These are phyloP conservation scores for Anarhynchus alexandrinus DNA, from an alignment of 2,113 vertebrate genomes.

Conservation along the genomic window DNA sequence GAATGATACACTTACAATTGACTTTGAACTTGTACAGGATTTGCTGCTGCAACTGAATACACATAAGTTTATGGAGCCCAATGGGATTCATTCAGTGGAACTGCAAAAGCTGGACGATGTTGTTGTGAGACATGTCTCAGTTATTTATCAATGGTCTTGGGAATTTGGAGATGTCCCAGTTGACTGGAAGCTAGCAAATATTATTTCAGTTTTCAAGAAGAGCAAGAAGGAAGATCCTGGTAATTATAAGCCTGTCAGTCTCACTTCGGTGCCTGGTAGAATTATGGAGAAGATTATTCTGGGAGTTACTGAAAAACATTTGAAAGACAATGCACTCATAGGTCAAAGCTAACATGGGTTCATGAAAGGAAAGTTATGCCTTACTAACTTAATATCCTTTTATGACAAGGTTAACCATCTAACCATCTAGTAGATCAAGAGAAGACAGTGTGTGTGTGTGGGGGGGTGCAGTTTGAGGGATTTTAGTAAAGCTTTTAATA, in stretches of 20 bases:
- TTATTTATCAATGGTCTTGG: not conserved
- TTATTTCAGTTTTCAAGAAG: not conserved
- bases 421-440: not conserved
- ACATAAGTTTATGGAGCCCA: not conserved
- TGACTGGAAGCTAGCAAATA: not conserved
- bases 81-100: not conserved
- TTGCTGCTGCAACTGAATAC: not conserved
- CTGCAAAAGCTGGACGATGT: not conserved
- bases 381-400: not conserved
- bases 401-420: not conserved
- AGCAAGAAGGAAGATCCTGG: not conserved
- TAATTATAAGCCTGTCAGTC: not conserved
- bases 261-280: not conserved
- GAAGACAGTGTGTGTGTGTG: accelerated
- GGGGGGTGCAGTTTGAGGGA: not conserved
- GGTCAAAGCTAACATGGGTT: not conserved
- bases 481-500: not conserved
- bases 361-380: not conserved
- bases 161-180: not conserved
- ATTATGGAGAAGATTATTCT: not conserved
- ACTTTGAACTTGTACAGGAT: not conserved
- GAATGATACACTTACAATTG: not conserved
- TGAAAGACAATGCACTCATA: not conserved
- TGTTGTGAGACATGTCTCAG: not conserved
- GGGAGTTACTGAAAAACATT: not conserved